Percentiles rank a stretch among this genome's conserved stretches.
Evolutionary conservation across 1,140 invertebrate species (phyloP).

Genomic region (Halesus radiatus): DNA sequence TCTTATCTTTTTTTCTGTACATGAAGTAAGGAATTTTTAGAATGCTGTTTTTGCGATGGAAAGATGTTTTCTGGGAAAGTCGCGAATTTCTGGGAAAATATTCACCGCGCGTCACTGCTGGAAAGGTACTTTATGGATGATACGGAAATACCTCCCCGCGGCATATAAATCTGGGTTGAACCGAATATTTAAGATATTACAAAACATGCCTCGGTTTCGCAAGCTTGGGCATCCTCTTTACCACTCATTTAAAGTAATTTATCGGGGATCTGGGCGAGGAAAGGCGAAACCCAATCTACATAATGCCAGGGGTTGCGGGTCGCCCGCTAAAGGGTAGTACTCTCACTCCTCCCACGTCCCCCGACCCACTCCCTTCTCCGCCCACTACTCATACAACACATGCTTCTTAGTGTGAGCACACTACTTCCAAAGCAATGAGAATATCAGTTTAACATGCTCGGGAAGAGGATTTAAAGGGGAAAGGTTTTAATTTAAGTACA

Average conservation of each 20-base stretch:
- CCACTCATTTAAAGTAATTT: conserved; percentile 55
- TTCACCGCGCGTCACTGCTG: too few relatives aligned
- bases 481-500: not conserved
- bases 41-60: too few relatives aligned
- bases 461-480: not conserved
- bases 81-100: too few relatives aligned
- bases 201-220: conserved; percentile 24
- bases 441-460: not conserved
- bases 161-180: not conserved
- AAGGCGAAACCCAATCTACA: conserved; percentile 49
- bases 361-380: not conserved
- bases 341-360: not conserved
- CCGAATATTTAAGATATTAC: conserved; percentile 30
- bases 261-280: conserved; percentile 39
- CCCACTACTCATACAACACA: conserved; percentile 15
- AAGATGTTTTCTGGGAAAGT: too few relatives aligned
- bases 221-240: conserved; percentile 34
- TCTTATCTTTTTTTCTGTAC: too few relatives aligned
- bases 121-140: too few relatives aligned
- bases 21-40: too few relatives aligned
- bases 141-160: not conserved
- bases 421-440: not conserved
- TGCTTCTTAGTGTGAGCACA: conserved; percentile 16
- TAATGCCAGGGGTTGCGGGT: conserved; percentile 39
- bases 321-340: conserved; percentile 3